Evolutionary conservation across 2,888 invertebrate genomes (phyloP), one percentile per base, ranked within the genome.

Genomic region (Entomobrya proxima): DNA sequence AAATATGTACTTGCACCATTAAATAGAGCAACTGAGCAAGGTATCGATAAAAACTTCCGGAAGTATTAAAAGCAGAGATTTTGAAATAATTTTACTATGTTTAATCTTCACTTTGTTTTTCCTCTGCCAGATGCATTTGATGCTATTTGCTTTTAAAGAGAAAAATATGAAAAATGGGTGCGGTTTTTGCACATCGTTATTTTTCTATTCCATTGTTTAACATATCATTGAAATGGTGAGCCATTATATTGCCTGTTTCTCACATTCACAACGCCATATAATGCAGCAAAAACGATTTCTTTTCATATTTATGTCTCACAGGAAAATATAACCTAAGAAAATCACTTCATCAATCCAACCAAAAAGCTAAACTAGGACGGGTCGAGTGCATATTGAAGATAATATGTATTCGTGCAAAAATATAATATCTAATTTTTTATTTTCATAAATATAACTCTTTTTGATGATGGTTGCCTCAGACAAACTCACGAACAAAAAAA

Each of bases 141-240:
- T 61, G 47, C 61, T 86, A 81, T 86, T 86, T 86, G 72, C 81
- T 86, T 86, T 86, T 79, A 50, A 30, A 67, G 75, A 85, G 79
- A 79, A 85, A 78, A 85, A 86, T 81, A 81, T 67, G 24, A 52
- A 64, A 81, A 61, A 85, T 76, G 85, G 80, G 76, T 76, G 80
- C 76, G 85, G 80, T 77, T 44, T 79, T 86, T 74, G 76, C 80
- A 80, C 61, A 64, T 79, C 61, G 67, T 75, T 74, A 50, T 18
- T 64, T 67, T 61, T 18, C 21, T 76, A 77, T 84, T 75, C 82
- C 72, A 79, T 85, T 85, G 85, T 85, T 55, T 78, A 21, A 35
- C 37, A 24, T 55, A 55, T 55, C 75, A 75, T 55, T 75, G 2
- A 32, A 55, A 52, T 50, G 75, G 21, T 37, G 69, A 69, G 30